A percentile compares a stretch with the other conserved stretches of the same genome.
Evolutionary conservation across 2,888 invertebrate genomes (phyloP).

Genomic region (Lepidocyrtoides sp.): DNA sequence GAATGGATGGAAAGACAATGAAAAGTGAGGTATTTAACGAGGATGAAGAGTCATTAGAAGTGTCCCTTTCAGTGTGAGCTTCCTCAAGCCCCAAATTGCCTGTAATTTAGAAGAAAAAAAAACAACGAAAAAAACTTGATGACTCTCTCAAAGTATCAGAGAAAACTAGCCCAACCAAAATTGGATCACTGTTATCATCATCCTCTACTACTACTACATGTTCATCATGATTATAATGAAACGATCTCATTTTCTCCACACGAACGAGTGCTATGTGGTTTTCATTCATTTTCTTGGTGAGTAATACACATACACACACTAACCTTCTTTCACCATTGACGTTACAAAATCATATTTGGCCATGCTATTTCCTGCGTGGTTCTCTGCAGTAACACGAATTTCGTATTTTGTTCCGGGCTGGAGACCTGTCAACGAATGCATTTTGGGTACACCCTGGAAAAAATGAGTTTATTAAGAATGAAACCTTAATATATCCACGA

Average conservation of each 20-base stretch:
- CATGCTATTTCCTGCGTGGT: constrained; percentile 94
- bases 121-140: background rate
- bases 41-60: constrained; percentile 77
- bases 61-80: constrained; percentile 77
- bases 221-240: background rate
- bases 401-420: constrained; percentile 92
- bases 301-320: constrained; percentile 20
- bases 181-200: constrained; percentile 4
- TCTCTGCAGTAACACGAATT: constrained; percentile 92
- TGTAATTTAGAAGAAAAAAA: constrained; percentile 64
- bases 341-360: constrained; percentile 95
- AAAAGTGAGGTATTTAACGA: constrained; percentile 83
- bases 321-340: constrained; percentile 88
- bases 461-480: background rate
- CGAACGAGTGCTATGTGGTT: background rate
- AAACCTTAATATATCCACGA: background rate
- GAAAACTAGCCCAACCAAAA: constrained; percentile 22
- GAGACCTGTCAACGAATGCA: constrained; percentile 93
- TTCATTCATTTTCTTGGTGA: background rate
- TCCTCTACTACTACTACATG: no score
- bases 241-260: background rate
- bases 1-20: constrained; percentile 84
- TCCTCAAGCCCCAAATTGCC: constrained; percentile 77
- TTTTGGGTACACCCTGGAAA: constrained; percentile 87
- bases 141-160: background rate